These are phyloP conservation scores for Malurus cyaneus DNA, from an alignment of 2,113 vertebrate genomes.

Conservation along the genomic window DNA sequence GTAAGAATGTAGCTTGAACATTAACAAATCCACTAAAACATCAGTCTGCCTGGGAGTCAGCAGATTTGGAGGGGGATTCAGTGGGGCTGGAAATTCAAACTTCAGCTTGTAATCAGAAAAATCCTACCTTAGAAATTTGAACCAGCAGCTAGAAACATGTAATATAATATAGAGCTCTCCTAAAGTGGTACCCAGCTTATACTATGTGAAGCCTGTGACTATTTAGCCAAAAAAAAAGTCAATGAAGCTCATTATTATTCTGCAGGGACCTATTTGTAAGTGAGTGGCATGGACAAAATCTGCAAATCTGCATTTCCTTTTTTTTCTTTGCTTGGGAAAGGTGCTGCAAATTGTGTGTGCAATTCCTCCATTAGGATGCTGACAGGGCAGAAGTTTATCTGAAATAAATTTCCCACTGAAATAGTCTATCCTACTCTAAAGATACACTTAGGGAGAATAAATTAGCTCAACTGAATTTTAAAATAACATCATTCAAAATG, in stretches of 20 bases:
- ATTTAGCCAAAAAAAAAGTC: not conserved
- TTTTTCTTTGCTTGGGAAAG: not conserved
- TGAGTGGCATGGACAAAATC: conserved; percentile 54
- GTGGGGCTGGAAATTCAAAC: conserved; percentile 39
- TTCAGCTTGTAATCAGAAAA: conserved; percentile 65
- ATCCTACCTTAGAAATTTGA: conserved; percentile 70
- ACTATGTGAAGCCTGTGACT: not conserved
- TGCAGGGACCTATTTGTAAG: conserved; percentile 45
- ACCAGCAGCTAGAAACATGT: conserved; percentile 45
- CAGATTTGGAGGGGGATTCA: not conserved
- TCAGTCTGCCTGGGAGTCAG: not conserved
- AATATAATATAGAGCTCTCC: not conserved
- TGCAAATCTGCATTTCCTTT: conserved; percentile 26
- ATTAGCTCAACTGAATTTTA: not conserved
- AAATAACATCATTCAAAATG: not conserved
- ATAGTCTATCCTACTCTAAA: not conserved
- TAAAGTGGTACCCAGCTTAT: not conserved
- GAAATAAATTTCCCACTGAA: not conserved
- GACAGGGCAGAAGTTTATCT: not conserved
- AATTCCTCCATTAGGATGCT: not conserved
- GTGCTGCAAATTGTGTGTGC: not conserved
- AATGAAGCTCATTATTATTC: conserved; percentile 56
- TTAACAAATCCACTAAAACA: conserved; percentile 67
- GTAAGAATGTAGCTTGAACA: conserved; percentile 69
- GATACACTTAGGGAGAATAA: not conserved